Conservation (phyloP, 2,113 vertebrate species). For the Vidua macroura region DNA sequence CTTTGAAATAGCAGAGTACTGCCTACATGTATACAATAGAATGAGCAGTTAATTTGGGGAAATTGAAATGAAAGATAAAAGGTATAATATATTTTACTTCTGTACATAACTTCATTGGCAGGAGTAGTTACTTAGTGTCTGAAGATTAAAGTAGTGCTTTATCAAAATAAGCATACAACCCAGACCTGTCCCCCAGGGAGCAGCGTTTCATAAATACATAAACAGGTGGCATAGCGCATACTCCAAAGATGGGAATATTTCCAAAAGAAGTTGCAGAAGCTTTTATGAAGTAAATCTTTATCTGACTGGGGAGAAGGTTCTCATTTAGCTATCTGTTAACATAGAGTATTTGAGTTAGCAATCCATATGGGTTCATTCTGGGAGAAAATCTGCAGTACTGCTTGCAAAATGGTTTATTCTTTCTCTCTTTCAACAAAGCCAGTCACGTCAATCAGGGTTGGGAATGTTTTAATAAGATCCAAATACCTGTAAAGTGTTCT, state of each 20-base stretch:
- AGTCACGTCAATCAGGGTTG: neutral
- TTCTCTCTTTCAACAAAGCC: neutral
- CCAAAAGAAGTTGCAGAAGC: constrained; percentile 43
- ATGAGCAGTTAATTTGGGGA: neutral
- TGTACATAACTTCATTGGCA: constrained; percentile 19
- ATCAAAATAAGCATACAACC: constrained; percentile 57
- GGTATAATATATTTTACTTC: neutral
- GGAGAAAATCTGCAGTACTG: neutral
- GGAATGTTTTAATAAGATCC: neutral
- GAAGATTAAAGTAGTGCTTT: constrained; percentile 51
- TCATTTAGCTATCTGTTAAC: constrained; percentile 41
- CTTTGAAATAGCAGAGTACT: neutral
- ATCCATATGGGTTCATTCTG: constrained; percentile 4
- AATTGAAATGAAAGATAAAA: constrained; percentile 17
- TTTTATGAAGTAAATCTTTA: constrained; percentile 47
- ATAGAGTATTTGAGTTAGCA: neutral
- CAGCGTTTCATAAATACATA: constrained; percentile 48
- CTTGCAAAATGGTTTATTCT: neutral
- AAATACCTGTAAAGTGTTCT: neutral
- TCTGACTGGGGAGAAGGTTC: constrained; percentile 36
- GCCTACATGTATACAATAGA: neutral
- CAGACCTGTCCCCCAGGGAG: constrained; percentile 55
- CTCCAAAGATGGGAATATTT: constrained; percentile 47
- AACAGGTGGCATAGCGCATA: constrained; percentile 26
- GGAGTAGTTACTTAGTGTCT: constrained; percentile 23